These are phyloP conservation scores for Danaus melanippus DNA, from an alignment of 1,140 invertebrate species.

Conservation along the genomic window DNA sequence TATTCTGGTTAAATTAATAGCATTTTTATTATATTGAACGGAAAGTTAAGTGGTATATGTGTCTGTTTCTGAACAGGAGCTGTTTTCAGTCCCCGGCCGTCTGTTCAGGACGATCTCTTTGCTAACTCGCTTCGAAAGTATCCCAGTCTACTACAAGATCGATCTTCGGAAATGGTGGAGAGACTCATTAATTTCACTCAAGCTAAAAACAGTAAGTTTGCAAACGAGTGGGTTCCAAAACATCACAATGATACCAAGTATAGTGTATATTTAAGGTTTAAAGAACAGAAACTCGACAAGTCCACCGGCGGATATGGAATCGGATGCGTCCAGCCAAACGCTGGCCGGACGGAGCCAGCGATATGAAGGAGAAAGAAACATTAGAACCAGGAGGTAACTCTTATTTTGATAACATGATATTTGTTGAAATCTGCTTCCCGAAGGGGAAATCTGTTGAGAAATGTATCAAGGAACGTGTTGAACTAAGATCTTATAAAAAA, in stretches of 20 bases:
- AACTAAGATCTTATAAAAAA: too few species aligned
- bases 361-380: constrained; percentile 3
- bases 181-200: constrained; percentile 37
- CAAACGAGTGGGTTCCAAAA: background rate
- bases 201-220: constrained; percentile 28
- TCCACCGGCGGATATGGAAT: constrained; percentile 12
- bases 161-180: constrained; percentile 41
- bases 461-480: too few species aligned
- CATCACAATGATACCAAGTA: background rate
- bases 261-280: constrained; percentile 7
- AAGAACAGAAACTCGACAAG: constrained; percentile 14
- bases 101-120: constrained; percentile 34
- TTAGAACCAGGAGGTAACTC: constrained; percentile 11
- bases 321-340: constrained; percentile 17
- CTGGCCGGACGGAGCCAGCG: constrained; percentile 7
- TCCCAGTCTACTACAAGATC: constrained; percentile 32
- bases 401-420: background rate
- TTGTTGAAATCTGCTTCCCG: too few species aligned
- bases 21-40: too few species aligned
- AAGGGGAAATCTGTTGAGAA: too few species aligned
- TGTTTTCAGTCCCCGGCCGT: constrained; percentile 29
- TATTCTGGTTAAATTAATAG: too few species aligned
- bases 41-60: too few species aligned
- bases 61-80: constrained; percentile 21
- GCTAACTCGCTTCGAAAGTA: constrained; percentile 49